Evolutionary conservation across 2,888 invertebrate genomes (phyloP).

Genomic region (Plagodis pulveraria): DNA sequence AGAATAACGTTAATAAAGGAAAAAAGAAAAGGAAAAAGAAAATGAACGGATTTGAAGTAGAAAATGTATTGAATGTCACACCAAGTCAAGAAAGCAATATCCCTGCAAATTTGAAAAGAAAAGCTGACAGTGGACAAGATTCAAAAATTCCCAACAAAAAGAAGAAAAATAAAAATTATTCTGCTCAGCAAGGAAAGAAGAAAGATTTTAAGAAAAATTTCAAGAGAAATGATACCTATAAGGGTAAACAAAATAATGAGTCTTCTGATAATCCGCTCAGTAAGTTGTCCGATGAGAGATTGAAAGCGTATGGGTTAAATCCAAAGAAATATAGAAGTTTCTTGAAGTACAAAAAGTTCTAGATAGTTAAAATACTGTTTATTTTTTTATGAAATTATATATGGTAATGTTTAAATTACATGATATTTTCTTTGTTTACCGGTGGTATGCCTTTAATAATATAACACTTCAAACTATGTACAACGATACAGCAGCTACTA

Average conservation of each 20-base stretch:
- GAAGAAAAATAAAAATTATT: constrained; percentile 42
- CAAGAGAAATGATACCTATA: constrained; percentile 43
- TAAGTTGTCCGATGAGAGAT: constrained; percentile 90
- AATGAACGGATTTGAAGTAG: constrained; percentile 49
- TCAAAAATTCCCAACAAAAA: constrained; percentile 42
- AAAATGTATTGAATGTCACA: constrained; percentile 46
- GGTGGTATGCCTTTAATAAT: no score
- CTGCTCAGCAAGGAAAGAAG: constrained; percentile 35
- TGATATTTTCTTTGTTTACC: no score
- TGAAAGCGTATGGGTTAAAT: constrained; percentile 96
- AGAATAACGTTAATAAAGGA: constrained; percentile 27
- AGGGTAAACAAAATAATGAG: constrained; percentile 46
- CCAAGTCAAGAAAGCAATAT: constrained; percentile 49
- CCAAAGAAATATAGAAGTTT: constrained; percentile 94
- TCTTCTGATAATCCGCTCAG: constrained; percentile 60
- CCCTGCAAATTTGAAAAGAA: constrained; percentile 35
- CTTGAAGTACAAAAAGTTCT: constrained; percentile 87
- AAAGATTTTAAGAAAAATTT: constrained; percentile 40
- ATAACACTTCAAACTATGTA: no score
- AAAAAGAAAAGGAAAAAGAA: constrained; percentile 56
- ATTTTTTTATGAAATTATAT: neutral
- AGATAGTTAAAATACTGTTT: constrained; percentile 28
- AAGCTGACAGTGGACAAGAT: constrained; percentile 35
- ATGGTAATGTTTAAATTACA: neutral
- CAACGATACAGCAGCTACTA: no score